These are phyloP conservation scores for Cepaea hortensis DNA, from an alignment of 2,888 invertebrate genomes.

Conservation along the genomic window DNA sequence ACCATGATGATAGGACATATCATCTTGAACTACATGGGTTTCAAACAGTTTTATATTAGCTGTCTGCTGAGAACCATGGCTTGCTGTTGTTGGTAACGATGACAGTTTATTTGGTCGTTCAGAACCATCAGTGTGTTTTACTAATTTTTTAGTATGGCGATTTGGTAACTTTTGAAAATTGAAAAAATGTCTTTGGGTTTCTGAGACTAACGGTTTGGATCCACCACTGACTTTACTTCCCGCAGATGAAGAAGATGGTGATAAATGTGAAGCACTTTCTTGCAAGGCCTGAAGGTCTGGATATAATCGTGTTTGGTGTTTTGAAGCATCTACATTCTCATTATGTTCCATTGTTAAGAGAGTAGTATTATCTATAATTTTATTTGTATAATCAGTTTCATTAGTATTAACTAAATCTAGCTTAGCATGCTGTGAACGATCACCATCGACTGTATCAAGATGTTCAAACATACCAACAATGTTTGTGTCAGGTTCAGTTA, in stretches of 20 bases:
- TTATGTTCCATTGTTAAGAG: background rate
- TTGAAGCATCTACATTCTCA: background rate
- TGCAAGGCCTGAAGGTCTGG: conserved; percentile 7
- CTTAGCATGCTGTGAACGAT: background rate
- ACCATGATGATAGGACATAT: background rate
- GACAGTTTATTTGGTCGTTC: background rate
- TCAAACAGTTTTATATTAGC: background rate
- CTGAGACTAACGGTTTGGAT: background rate
- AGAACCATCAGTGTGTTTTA: background rate
- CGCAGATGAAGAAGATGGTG: background rate
- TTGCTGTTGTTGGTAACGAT: background rate
- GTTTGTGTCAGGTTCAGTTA: conserved; percentile 6
- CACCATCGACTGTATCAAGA: conserved; percentile 9
- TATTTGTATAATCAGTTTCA: background rate
- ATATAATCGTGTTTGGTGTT: background rate
- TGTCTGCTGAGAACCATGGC: background rate
- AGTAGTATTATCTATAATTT: background rate
- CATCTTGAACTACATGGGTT: background rate
- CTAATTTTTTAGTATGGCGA: background rate
- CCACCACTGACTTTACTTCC: background rate
- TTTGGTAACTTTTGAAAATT: background rate
- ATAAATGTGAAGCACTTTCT: background rate
- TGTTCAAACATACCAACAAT: background rate
- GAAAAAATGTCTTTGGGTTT: conserved; percentile 13
- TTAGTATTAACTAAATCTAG: background rate